phyloP scores from a whole-genome alignment of 2,797 vertebrate species.

The Helarctos malayanus region DNA sequence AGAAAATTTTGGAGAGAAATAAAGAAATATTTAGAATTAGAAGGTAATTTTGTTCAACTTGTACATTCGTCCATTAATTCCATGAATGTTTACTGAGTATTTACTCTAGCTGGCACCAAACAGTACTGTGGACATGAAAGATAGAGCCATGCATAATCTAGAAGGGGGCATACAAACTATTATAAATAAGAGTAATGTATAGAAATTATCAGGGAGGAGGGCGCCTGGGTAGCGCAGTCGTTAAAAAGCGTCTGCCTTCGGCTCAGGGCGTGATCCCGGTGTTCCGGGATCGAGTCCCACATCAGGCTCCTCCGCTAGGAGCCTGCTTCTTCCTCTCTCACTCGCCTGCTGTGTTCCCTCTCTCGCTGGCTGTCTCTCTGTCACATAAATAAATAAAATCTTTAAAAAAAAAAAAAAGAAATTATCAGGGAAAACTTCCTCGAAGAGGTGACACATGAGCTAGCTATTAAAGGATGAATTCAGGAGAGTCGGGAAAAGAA shows the following conservation, averaged over 20 bases:
- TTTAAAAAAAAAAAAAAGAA: too few relatives aligned
- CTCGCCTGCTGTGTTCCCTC: too few relatives aligned
- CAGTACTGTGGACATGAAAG: slow-evolving; percentile 52
- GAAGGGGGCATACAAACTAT: not conserved
- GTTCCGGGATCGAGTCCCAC: too few relatives aligned
- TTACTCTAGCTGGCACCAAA: not conserved
- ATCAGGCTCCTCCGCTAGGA: too few relatives aligned
- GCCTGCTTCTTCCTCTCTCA: too few relatives aligned
- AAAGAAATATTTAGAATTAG: slow-evolving; percentile 31
- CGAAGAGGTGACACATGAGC: not conserved
- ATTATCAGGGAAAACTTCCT: not conserved
- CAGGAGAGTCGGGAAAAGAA: not conserved
- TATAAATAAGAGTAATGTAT: not conserved
- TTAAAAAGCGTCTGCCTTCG: too few relatives aligned
- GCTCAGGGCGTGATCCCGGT: too few relatives aligned
- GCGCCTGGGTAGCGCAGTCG: too few relatives aligned
- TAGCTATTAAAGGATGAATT: not conserved
- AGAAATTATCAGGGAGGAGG: not conserved
- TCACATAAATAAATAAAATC: too few relatives aligned
- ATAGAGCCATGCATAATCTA: not conserved
- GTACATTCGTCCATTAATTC: slow-evolving; percentile 55
- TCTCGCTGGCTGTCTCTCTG: too few relatives aligned
- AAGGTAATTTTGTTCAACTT: slow-evolving; percentile 43
- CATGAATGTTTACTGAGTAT: slow-evolving; percentile 28
- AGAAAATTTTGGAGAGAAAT: slow-evolving; percentile 44